Evolutionary conservation across 2,113 vertebrate species (phyloP).

Genomic region (Charadrius vociferus): DNA sequence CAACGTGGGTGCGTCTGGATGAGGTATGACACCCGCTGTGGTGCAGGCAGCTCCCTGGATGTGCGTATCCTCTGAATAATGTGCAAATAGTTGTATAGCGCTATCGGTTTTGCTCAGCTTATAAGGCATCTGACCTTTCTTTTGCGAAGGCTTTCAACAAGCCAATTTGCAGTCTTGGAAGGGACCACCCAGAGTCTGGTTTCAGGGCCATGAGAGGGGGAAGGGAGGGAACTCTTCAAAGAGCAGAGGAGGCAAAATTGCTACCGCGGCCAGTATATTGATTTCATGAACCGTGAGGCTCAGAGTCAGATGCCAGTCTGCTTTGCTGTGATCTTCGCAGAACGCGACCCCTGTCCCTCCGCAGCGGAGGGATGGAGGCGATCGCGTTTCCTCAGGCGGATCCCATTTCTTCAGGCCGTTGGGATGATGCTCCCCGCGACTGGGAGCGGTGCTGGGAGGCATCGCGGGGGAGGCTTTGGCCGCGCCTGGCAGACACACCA

Average conservation of each 20-base stretch:
- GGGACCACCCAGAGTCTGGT: conserved; percentile 44
- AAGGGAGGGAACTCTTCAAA: neutral
- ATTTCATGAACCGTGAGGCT: conserved; percentile 1
- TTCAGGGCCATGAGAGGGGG: neutral
- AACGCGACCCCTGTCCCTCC: conserved; percentile 18
- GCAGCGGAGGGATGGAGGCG: neutral
- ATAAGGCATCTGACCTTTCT: conserved; percentile 34
- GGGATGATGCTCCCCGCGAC: neutral
- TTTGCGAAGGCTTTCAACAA: conserved; percentile 54
- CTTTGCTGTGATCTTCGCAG: conserved; percentile 28
- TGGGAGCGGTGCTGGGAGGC: neutral
- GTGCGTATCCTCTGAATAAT: neutral
- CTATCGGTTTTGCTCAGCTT: neutral
- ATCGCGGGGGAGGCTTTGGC: neutral
- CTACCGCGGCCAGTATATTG: neutral
- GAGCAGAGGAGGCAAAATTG: neutral
- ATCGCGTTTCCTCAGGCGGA: neutral
- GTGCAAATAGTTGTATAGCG: neutral
- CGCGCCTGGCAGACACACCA: neutral
- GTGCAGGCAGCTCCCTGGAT: neutral
- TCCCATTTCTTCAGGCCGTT: neutral
- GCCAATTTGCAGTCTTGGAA: conserved; percentile 17
- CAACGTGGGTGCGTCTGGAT: neutral
- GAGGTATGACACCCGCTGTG: neutral
- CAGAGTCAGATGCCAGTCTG: neutral